Evolutionary conservation across 2,888 invertebrate species (phyloP).

Genomic region (Aquatica leii): DNA sequence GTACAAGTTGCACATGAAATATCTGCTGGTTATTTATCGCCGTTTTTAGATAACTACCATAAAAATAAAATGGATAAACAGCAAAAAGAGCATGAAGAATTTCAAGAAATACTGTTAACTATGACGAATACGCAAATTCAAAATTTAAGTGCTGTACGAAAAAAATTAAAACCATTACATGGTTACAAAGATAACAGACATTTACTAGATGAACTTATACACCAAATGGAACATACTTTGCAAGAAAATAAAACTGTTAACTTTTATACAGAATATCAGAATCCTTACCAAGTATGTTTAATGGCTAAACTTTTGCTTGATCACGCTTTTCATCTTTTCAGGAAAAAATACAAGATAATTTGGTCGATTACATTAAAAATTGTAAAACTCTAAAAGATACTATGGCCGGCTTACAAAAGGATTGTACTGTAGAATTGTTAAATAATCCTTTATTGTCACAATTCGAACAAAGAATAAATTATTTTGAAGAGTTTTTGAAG

Average conservation of each 20-base stretch:
- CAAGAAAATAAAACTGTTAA: slow-evolving; percentile 19
- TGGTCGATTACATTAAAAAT: background rate
- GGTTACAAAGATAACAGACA: slow-evolving; percentile 51
- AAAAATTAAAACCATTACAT: slow-evolving; percentile 50
- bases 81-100: background rate
- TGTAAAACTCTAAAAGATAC: background rate
- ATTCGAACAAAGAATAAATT: slow-evolving; percentile 17
- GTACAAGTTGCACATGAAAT: too few relatives aligned
- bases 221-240: slow-evolving; percentile 40
- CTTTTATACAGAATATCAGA: slow-evolving; percentile 3
- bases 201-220: slow-evolving; percentile 44
- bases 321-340: background rate
- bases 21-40: too few relatives aligned
- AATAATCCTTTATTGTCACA: slow-evolving; percentile 16
- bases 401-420: background rate
- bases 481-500: background rate
- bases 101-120: background rate
- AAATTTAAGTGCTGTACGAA: slow-evolving; percentile 17
- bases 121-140: background rate
- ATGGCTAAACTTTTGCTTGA: background rate
- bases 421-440: slow-evolving; percentile 2
- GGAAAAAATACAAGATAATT: background rate
- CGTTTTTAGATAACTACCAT: background rate
- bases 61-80: background rate
- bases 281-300: slow-evolving; percentile 15